These are phyloP conservation scores for Entelurus aequoreus DNA, from an alignment of 2,113 vertebrate genomes.

Conservation along the genomic window DNA sequence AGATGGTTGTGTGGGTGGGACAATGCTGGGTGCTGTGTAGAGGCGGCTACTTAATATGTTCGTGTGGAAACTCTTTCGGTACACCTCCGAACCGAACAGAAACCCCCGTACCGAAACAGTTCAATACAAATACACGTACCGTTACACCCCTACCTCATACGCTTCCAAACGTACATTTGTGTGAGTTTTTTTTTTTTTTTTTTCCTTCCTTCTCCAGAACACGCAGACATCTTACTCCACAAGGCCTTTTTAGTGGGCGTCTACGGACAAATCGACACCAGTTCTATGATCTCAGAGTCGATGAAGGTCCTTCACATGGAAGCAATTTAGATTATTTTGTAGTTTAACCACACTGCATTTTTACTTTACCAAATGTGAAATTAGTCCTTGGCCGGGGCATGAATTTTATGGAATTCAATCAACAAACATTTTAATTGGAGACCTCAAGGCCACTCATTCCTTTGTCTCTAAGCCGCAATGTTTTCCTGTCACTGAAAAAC, in stretches of 20 bases:
- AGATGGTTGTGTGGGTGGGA: too few relatives aligned
- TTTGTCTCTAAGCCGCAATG: background rate
- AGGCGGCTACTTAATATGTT: too few relatives aligned
- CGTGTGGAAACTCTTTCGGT: too few relatives aligned
- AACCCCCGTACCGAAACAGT: too few relatives aligned
- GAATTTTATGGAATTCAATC: background rate
- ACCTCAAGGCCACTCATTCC: background rate
- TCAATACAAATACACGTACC: too few relatives aligned
- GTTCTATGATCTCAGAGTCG: conserved; percentile 89
- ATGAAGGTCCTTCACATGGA: conserved; percentile 96
- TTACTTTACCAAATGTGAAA: too few relatives aligned
- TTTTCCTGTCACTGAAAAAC: conserved; percentile 1
- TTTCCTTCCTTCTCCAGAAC: conserved; percentile 71
- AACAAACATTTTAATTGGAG: conserved; percentile 5
- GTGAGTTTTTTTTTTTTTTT: background rate
- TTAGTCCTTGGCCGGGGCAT: too few relatives aligned
- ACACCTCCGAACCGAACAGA: too few relatives aligned
- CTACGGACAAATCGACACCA: conserved; percentile 93
- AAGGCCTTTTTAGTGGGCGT: conserved; percentile 95
- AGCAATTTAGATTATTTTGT: conserved; percentile 52
- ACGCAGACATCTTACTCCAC: conserved; percentile 86
- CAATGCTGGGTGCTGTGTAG: too few relatives aligned
- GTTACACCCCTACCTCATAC: too few relatives aligned
- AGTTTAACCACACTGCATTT: too few relatives aligned
- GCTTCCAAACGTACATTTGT: background rate